Conservation (phyloP, 1,140 invertebrate genomes). For the Drosophila mojavensis region DNA sequence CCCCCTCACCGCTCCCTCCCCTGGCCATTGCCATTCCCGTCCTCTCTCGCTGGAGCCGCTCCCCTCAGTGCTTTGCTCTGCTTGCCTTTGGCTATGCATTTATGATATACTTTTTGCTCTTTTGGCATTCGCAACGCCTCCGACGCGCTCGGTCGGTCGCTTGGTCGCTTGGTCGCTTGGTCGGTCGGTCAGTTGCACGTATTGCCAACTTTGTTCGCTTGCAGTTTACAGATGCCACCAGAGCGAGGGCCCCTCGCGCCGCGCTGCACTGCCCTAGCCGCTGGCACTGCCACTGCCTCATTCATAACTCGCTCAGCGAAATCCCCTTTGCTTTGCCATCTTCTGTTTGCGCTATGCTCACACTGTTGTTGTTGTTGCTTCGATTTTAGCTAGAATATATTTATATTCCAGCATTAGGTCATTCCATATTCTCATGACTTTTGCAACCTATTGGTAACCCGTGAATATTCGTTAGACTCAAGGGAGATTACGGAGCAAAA, state of each 20-base stretch:
- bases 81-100: conserved; percentile 51
- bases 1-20: not conserved
- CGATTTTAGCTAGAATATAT: conserved; percentile 11
- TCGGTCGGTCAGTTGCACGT: conserved; percentile 37
- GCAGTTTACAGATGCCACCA: conserved; percentile 20
- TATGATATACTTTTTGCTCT: conserved; percentile 67
- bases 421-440: not conserved
- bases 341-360: conserved; percentile 1
- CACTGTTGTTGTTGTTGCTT: conserved; percentile 1
- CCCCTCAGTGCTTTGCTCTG: not conserved
- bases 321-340: no score
- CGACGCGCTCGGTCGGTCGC: not conserved
- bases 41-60: no score
- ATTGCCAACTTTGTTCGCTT: conserved; percentile 42
- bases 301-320: no score
- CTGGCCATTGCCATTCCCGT: conserved; percentile 2
- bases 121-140: conserved; percentile 39
- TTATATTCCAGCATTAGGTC: not conserved
- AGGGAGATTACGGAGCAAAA: no score
- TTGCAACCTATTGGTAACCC: no score
- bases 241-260: not conserved
- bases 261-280: not conserved
- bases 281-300: not conserved
- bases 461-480: no score
- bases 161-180: no score